Evolutionary conservation across 2,797 vertebrate genomes (phyloP), one percentile per base, ranked within the genome.

Genomic region (Corythornis leucogaster): DNA sequence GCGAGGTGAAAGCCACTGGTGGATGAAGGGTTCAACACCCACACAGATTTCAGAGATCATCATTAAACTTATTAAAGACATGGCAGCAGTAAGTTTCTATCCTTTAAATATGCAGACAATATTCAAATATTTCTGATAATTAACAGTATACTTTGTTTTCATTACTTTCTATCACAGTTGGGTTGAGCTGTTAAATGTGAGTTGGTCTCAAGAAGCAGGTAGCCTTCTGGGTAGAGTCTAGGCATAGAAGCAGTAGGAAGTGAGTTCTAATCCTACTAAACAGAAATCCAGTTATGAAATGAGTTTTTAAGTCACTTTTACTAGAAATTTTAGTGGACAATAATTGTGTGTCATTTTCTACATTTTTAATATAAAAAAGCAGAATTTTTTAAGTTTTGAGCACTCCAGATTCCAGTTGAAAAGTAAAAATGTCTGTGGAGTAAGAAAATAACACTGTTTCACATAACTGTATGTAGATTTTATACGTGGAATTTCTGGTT

Each of bases 11-110:
- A 99, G 99, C 96, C 99, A 99, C 92, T 99, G 99, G 99, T 99
- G 99, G 99, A 99, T 99, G 99, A 99, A 99, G 92, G 99, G 99
- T 67, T 99, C 99, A 85, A 99, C 99, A 63, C 99, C 99, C 69
- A 98, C 99, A 9, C 99, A 99, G 96, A 99, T 99, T 85, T 98
- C 99, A 66, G 99, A 99, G 96, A 99, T 99, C 96, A 99, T 99
- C 96, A 99, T 99, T 96, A 99, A 99, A 95, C 98, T 99, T 85
- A 98, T 99, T 75, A 99, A 99, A 97, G 99, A 99, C 96, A 99
- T 99, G 99, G 99, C 99, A 78, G 99, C 98, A 88, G 99, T 99
- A 98, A 98, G 99, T 98, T 92, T 86, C 50, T 75, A 1, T 69
- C 16, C 31, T 91, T 26, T 57, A 62, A 59, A 63, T 38, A 1